phyloP scores from a whole-genome alignment of 2,888 invertebrate species.

The Amblyjoppa proteus region DNA sequence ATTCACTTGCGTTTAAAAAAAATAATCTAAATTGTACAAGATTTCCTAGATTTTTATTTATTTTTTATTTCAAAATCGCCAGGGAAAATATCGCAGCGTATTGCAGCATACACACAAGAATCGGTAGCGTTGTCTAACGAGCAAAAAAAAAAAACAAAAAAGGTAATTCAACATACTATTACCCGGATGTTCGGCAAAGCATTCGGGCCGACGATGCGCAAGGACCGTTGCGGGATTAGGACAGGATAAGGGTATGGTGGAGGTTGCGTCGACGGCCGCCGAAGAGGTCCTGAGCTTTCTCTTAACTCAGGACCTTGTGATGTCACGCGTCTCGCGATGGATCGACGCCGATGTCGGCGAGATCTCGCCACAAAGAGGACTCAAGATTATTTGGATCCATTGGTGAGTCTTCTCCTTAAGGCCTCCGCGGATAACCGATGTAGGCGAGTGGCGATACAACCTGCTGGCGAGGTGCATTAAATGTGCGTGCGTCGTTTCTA shows the following conservation, averaged over 20 bases:
- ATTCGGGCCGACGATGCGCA: constrained; percentile 37
- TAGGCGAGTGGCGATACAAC: constrained; percentile 13
- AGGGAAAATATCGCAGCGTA: too few relatives aligned
- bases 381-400: constrained; percentile 71
- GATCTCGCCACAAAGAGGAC: constrained; percentile 67
- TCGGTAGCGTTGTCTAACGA: too few relatives aligned
- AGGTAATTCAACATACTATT: constrained; percentile 7
- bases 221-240: constrained; percentile 57
- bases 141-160: background rate
- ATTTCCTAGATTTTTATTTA: too few relatives aligned
- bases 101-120: too few relatives aligned
- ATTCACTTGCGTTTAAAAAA: too few relatives aligned
- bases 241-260: constrained; percentile 37
- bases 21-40: too few relatives aligned
- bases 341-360: constrained; percentile 72
- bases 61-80: too few relatives aligned
- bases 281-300: constrained; percentile 42
- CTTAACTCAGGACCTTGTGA: constrained; percentile 59
- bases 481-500: constrained; percentile 60
- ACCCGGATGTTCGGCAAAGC: constrained; percentile 53
- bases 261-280: constrained; percentile 21
- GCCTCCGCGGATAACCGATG: constrained; percentile 30
- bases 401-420: constrained; percentile 39
- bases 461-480: constrained; percentile 15
- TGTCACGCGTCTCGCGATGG: constrained; percentile 67